Evolutionary conservation across 2,113 vertebrate genomes (phyloP).

Genomic region (Elachura formosa): DNA sequence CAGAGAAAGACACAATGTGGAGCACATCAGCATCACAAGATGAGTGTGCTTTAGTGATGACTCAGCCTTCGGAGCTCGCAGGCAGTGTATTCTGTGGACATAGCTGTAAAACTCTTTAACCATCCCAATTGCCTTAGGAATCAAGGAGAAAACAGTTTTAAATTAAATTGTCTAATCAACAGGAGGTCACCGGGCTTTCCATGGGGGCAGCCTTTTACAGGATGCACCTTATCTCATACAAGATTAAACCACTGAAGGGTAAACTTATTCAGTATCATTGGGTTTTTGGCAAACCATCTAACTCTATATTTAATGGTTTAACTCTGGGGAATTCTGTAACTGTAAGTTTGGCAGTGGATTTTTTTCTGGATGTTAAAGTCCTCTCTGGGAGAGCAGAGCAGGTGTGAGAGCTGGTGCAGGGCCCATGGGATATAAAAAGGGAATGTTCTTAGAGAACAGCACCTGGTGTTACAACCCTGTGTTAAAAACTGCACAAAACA

Average conservation of each 20-base stretch:
- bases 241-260: neutral
- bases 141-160: neutral
- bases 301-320: neutral
- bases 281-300: neutral
- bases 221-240: neutral
- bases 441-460: neutral
- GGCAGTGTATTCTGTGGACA: neutral
- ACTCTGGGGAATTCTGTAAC: neutral
- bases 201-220: neutral
- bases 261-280: neutral
- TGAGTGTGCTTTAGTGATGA: slow-evolving; percentile 6
- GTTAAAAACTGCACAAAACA: neutral
- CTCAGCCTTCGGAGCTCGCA: neutral
- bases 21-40: neutral
- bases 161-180: slow-evolving; percentile 18
- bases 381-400: neutral
- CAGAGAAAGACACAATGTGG: neutral
- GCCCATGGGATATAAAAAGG: neutral
- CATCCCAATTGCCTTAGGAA: neutral
- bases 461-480: neutral
- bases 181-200: neutral
- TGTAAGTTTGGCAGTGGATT: neutral
- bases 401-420: neutral
- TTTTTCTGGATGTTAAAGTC: neutral
- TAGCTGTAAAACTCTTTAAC: neutral